Conservation (phyloP, 2,888 invertebrate genomes). For the Euzophera pinguis region DNA sequence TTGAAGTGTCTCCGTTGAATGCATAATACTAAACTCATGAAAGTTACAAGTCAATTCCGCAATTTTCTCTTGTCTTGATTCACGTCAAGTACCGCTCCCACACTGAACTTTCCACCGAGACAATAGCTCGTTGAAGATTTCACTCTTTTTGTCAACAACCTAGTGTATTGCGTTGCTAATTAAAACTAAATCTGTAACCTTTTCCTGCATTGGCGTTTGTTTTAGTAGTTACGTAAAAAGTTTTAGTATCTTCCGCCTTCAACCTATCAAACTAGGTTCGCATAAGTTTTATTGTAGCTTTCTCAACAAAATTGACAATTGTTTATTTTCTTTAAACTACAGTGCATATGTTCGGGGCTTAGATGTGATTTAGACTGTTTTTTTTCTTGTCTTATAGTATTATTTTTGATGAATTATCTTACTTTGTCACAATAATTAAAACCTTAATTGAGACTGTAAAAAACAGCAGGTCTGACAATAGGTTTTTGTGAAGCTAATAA, state of each 20-base stretch:
- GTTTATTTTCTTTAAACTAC: no score
- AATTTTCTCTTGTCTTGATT: slow-evolving; percentile 55
- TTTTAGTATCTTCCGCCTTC: slow-evolving; percentile 19
- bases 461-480: slow-evolving; percentile 1
- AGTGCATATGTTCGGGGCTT: no score
- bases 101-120: slow-evolving; percentile 64
- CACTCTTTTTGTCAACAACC: slow-evolving; percentile 72
- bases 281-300: neutral
- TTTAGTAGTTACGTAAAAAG: slow-evolving; percentile 33
- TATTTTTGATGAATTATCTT: neutral
- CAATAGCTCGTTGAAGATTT: slow-evolving; percentile 71
- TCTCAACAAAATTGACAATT: neutral
- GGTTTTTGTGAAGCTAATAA: slow-evolving; percentile 26
- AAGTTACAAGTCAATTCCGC: slow-evolving; percentile 51
- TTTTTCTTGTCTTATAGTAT: neutral
- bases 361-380: no score
- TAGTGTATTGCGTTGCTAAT: slow-evolving; percentile 50
- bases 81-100: slow-evolving; percentile 51
- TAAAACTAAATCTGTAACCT: slow-evolving; percentile 47
- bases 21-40: slow-evolving; percentile 31
- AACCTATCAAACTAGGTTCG: slow-evolving; percentile 6
- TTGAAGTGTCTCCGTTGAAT: slow-evolving; percentile 14
- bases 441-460: neutral
- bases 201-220: slow-evolving; percentile 48
- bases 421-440: slow-evolving; percentile 9